Conservation (phyloP, 1,140 invertebrate species). For the Brachionus plicatilis region DNA sequence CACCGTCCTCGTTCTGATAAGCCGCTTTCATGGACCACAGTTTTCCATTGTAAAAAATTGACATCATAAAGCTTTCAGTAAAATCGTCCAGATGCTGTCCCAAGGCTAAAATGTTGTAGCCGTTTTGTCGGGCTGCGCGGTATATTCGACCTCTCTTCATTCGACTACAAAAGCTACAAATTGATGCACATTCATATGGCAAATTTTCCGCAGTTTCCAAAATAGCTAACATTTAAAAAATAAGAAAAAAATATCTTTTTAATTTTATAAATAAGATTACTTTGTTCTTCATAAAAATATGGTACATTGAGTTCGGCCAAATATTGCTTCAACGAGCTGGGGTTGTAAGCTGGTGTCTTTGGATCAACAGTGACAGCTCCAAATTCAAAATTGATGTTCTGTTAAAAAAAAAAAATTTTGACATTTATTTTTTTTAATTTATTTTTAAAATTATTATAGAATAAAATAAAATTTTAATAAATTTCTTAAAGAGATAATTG, state of each 20-base stretch:
- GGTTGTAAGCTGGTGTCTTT: conserved; percentile 63
- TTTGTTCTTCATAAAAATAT: conserved; percentile 68
- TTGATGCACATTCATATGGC: conserved; percentile 57
- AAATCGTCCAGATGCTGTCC: conserved; percentile 81
- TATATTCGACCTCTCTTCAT: conserved; percentile 70
- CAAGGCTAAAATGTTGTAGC: conserved; percentile 76
- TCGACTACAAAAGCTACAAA: conserved; percentile 63
- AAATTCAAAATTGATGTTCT: conserved; percentile 70
- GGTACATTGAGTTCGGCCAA: conserved; percentile 64
- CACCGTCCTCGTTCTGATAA: conserved; percentile 66
- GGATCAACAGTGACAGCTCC: conserved; percentile 70
- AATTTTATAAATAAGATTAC: conserved; percentile 44
- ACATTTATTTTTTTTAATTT: neutral
- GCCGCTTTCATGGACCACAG: conserved; percentile 75
- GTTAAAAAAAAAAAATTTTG: conserved; percentile 30
- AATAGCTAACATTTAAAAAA: conserved; percentile 54
- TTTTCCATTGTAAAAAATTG: conserved; percentile 72
- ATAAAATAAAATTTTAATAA: too few relatives aligned
- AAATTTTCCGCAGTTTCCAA: conserved; percentile 56
- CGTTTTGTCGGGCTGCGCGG: conserved; percentile 66
- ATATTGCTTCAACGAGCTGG: conserved; percentile 65
- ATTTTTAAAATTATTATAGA: neutral
- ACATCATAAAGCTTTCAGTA: conserved; percentile 74
- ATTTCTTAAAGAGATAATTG: too few relatives aligned
- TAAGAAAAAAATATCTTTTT: conserved; percentile 5